Percentiles rank a stretch among this genome's conserved stretches.
phyloP scores from a whole-genome alignment of 2,888 invertebrate genomes.

The Idaea straminata region DNA sequence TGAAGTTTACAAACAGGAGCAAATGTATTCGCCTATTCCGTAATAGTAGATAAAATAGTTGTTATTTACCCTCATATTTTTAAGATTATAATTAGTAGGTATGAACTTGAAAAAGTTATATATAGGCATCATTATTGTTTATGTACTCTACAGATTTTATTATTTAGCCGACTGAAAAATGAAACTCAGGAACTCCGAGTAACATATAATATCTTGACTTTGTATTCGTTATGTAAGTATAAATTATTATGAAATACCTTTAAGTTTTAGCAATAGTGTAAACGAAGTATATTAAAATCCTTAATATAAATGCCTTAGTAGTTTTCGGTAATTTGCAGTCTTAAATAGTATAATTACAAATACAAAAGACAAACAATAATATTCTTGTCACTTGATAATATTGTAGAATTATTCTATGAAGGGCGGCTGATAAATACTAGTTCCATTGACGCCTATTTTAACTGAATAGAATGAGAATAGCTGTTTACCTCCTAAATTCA shows the following conservation, averaged over 20 bases:
- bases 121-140: background rate
- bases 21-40: slow-evolving; percentile 75
- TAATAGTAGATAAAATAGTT: slow-evolving; percentile 33
- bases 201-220: background rate
- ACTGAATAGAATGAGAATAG: background rate
- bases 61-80: slow-evolving; percentile 6
- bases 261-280: slow-evolving; percentile 3
- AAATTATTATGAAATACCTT: slow-evolving; percentile 3
- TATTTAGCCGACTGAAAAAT: background rate
- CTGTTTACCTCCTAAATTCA: background rate
- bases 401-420: too few relatives aligned
- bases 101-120: slow-evolving; percentile 1
- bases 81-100: background rate
- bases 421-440: background rate
- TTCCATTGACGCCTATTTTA: too few relatives aligned
- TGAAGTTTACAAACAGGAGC: slow-evolving; percentile 95
- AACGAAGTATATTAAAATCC: slow-evolving; percentile 6
- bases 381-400: background rate
- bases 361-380: background rate
- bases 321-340: background rate
- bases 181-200: background rate
- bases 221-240: background rate
- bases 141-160: slow-evolving; percentile 1
- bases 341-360: background rate
- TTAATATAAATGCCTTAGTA: slow-evolving; percentile 3